These are phyloP conservation scores for Fregetta grallaria DNA, from an alignment of 2,113 vertebrate genomes.

Conservation along the genomic window DNA sequence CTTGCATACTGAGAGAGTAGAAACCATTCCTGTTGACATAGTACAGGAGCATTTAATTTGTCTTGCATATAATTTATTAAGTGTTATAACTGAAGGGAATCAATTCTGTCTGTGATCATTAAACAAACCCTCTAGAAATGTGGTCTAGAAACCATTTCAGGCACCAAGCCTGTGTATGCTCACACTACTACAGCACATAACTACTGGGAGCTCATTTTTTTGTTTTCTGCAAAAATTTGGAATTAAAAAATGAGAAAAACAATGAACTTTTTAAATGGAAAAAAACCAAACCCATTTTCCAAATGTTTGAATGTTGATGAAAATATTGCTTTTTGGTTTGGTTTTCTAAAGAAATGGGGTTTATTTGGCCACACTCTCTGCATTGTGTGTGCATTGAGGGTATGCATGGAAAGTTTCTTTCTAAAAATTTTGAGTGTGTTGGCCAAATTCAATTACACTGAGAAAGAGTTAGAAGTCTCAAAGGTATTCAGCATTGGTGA, in stretches of 20 bases:
- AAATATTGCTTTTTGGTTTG: not conserved
- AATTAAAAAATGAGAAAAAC: not conserved
- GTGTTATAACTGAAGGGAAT: not conserved
- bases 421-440: not conserved
- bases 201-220: not conserved
- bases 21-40: not conserved
- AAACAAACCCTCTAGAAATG: not conserved
- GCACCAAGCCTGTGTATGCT: not conserved
- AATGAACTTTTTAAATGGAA: not conserved
- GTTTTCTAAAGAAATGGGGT: not conserved
- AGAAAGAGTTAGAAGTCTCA: not conserved
- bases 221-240: not conserved
- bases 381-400: accelerated
- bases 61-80: not conserved
- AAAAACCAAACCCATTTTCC: not conserved
- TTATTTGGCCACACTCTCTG: not conserved
- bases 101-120: not conserved
- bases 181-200: not conserved
- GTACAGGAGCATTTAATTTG: not conserved
- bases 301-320: not conserved
- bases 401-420: not conserved
- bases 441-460: not conserved
- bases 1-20: not conserved
- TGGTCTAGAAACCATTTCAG: not conserved
- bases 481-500: not conserved